Base-by-base conservation (phyloP, 2,888 invertebrate species). In the Sesamia inferens region DNA sequence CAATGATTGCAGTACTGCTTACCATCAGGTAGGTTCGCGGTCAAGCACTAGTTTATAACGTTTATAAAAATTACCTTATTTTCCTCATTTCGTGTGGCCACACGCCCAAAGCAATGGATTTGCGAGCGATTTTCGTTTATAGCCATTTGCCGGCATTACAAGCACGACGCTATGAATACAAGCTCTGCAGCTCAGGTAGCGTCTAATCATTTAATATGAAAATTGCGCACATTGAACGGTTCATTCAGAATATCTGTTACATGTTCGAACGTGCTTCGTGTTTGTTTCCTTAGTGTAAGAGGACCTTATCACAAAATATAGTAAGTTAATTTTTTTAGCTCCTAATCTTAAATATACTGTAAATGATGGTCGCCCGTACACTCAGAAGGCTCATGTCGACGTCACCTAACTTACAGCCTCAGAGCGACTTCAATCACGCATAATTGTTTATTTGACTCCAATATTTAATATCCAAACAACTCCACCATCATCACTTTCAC, bases 111-210 rank as follows among this genome's bases (percentile, higher is more conserved):
- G 80, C 74, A 69, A 78, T 71, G 86, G 80, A 85, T 86, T 85
- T 84, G 82, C 78, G 75, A 88, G 81, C 86, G 88, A 88, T 86
- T 87, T 86, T 83, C 87, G 82, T 84, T 85, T 82, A 85, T 85
- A 84, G 85, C 77, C 79, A 84, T 82, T 83, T 73, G 76, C 77
- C 63, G 71, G 74, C 79, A 76, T 76, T 75, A 79, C 68, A 59
- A 74, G 69, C 74, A 76, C 83, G 79, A 68, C 76, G 78, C 76
- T 62, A 64, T 76, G 80, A 83, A 82, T 78, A 70, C 78, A 54
- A 69, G 77, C 59, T 24, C 55, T 14, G 75, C 62, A 47, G 64
- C 48, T 78, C 76, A 51, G 70, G 59, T 19, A 13, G 51, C 58
- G 47, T 85, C 83, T 85, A 87, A 85, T 79, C 85, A 76, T 82